Base-by-base conservation (phyloP, 2,113 vertebrate genomes). In the Alligator mississippiensis region DNA sequence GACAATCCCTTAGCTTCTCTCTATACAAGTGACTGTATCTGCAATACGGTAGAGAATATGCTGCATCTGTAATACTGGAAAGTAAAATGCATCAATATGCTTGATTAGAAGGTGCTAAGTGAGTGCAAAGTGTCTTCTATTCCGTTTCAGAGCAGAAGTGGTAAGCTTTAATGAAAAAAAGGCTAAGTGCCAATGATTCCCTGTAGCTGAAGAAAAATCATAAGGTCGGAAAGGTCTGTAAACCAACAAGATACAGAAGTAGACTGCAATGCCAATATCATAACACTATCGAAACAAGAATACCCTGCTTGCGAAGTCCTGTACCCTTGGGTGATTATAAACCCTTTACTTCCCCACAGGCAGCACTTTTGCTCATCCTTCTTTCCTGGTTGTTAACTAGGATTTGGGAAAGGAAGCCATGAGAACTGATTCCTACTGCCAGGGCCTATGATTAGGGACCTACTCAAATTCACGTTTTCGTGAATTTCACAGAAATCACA, bases 1-100 rank as follows among this genome's bases (percentile, higher is more conserved):
- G 57, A 24, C 60, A 90, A 88, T 77, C 38, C 88, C 22, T 34
- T 78, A 64, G 90, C 78, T 93, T 80, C 21, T 92, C 91, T 96
- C 62, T 88, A 58, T 11, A 68, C 93, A 68, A 77, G 89, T 88
- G 88, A 9, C 80, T 68, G 47, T 72, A 6, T 38, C 54, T 28
- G 66, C 92, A 91, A 88, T 78, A 72, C 15, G 28, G 15, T 24
- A 9, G 47, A 47, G 47, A 47, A 47, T 47, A 47, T 47, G 47
- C 47, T 47, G 47, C 7, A 47, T 47, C 47, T 47, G 47, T 47
- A 47, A 47, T 47, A 47, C 47, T 47, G 47, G 47, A 47, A 47
- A 47, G n/a, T 70, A 34, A 70, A 70, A 30, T n/a, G 16, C n/a
- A 70, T 18, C 34, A 19, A 30, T 19, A 34, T 16, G 66, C n/a